phyloP scores from a whole-genome alignment of 2,888 invertebrate species.

The Darwinula stevensoni region DNA sequence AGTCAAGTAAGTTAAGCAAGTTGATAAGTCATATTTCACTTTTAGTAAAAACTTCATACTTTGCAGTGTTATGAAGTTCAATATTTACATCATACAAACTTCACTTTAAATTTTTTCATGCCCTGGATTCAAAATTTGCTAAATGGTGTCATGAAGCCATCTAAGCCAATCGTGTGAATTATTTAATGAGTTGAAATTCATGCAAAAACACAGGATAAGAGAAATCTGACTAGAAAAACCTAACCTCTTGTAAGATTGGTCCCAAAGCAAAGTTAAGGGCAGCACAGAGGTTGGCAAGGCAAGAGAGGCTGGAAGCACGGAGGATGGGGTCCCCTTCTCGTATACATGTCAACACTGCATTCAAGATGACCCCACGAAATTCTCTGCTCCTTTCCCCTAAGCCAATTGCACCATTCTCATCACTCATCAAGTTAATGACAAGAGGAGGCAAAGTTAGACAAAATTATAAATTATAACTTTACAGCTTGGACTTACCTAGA shows the following conservation, averaged over 20 bases:
- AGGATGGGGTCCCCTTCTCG: slow-evolving; percentile 38
- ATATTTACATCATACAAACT: no score
- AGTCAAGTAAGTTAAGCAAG: no score
- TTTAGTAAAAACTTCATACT: no score
- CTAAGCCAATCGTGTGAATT: no score
- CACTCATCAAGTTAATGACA: slow-evolving; percentile 4
- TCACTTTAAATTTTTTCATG: no score
- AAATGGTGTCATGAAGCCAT: no score
- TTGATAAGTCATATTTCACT: no score
- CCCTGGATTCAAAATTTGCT: no score
- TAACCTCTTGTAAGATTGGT: slow-evolving; percentile 38
- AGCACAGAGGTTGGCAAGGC: slow-evolving; percentile 46
- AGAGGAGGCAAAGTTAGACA: no score
- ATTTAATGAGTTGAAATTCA: no score
- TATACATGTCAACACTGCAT: slow-evolving; percentile 34
- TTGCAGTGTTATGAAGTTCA: no score
- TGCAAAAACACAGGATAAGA: slow-evolving; percentile 27
- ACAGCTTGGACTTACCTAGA: no score
- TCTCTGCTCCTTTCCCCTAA: slow-evolving; percentile 36
- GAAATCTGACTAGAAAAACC: background rate
- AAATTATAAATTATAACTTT: slow-evolving; percentile 13
- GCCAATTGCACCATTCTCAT: slow-evolving; percentile 12
- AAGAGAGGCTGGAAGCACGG: slow-evolving; percentile 49
- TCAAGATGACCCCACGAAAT: slow-evolving; percentile 34
- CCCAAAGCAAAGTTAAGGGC: slow-evolving; percentile 41